Evolutionary conservation across 1,140 invertebrate species (phyloP).

Genomic region (Drosophila yakuba): DNA sequence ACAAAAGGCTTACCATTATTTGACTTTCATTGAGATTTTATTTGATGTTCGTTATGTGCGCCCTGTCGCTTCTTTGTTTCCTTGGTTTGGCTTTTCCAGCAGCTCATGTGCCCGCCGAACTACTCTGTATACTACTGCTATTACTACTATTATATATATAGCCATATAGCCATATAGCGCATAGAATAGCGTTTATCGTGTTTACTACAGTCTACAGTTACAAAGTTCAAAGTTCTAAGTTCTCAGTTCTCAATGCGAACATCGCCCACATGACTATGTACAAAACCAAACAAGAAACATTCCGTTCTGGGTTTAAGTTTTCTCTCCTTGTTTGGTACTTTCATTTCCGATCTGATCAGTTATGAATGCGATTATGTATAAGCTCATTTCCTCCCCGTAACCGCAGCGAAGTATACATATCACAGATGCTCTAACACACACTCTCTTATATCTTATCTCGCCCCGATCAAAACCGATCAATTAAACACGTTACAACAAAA

Average conservation of each 20-base stretch:
- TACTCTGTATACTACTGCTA: conserved; percentile 21
- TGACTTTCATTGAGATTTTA: conserved; percentile 56
- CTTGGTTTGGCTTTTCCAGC: conserved; percentile 33
- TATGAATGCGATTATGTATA: conserved; percentile 54
- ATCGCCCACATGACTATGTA: conserved; percentile 31
- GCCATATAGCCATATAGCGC: conserved; percentile 58
- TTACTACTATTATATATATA: conserved; percentile 22
- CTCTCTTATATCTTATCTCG: conserved; percentile 76
- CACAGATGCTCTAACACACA: conserved; percentile 72
- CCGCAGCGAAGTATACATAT: conserved; percentile 39
- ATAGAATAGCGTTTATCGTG: conserved; percentile 68
- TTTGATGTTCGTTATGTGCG: conserved; percentile 26
- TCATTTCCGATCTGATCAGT: conserved; percentile 40
- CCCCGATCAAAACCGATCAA: conserved; percentile 45
- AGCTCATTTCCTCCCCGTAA: conserved; percentile 65
- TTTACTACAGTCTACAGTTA: conserved; percentile 48
- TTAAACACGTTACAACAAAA: conserved; percentile 18
- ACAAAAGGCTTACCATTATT: conserved; percentile 42
- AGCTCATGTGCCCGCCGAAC: conserved; percentile 48
- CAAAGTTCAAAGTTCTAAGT: conserved; percentile 45
- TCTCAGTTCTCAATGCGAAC: conserved; percentile 54
- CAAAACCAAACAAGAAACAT: conserved; percentile 59
- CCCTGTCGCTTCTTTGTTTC: conserved; percentile 18
- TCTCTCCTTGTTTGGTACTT: conserved; percentile 18
- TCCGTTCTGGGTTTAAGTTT: conserved; percentile 36